Evolutionary conservation across 2,888 invertebrate species (phyloP).

Genomic region (Ectropis crepuscularia): DNA sequence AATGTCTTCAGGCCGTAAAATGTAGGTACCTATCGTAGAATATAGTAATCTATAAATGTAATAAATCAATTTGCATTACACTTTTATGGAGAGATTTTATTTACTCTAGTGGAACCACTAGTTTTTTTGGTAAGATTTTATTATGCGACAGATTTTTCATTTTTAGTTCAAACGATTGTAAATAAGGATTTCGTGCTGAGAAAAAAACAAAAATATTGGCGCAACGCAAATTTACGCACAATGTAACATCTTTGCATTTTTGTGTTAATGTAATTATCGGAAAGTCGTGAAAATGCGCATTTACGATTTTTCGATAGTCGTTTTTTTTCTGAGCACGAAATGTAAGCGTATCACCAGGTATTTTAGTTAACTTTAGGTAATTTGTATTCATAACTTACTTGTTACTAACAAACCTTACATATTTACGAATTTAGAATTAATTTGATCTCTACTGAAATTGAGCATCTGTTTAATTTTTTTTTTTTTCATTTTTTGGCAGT

Average conservation of each 20-base stretch:
- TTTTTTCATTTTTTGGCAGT: too few relatives aligned
- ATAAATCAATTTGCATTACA: too few relatives aligned
- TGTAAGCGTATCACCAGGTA: constrained; percentile 9
- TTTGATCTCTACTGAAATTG: constrained; percentile 16
- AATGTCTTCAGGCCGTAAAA: too few relatives aligned
- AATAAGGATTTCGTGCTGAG: constrained; percentile 15
- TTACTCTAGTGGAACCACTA: too few relatives aligned
- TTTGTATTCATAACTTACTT: neutral
- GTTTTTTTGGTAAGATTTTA: constrained; percentile 24
- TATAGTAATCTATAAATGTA: too few relatives aligned
- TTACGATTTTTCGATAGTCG: constrained; percentile 8
- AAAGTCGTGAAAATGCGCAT: constrained; percentile 31
- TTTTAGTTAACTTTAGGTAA: neutral
- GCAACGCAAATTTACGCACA: too few relatives aligned
- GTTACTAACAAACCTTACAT: neutral
- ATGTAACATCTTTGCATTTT: neutral
- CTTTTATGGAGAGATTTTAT: too few relatives aligned
- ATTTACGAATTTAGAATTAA: neutral
- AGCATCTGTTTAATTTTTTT: neutral
- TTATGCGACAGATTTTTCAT: constrained; percentile 21
- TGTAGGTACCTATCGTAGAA: too few relatives aligned
- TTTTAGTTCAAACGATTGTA: constrained; percentile 40
- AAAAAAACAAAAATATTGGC: neutral
- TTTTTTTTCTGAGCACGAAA: constrained; percentile 18
- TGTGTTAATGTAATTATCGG: neutral